These are phyloP conservation scores for Lasioglossum albipes DNA, from an alignment of 1,140 invertebrate species.

Conservation along the genomic window DNA sequence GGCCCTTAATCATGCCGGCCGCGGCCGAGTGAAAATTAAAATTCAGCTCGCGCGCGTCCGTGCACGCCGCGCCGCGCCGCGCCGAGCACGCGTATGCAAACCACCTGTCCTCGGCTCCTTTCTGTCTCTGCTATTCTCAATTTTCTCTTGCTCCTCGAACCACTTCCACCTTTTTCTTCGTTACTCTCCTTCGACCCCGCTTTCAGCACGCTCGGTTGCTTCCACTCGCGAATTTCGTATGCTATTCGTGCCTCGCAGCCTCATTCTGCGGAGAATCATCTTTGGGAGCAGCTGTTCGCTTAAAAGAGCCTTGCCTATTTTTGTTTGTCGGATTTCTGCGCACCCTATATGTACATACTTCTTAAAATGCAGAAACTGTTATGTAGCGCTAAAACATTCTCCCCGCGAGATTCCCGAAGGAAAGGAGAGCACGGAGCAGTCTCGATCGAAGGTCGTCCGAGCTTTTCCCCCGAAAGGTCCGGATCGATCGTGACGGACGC, in stretches of 20 bases:
- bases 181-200: background rate
- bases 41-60: conserved; percentile 56
- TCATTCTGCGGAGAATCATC: too few species aligned
- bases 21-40: conserved; percentile 63
- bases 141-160: background rate
- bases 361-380: too few species aligned
- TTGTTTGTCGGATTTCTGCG: too few species aligned
- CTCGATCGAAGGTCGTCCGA: background rate
- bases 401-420: too few species aligned
- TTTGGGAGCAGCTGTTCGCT: too few species aligned
- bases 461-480: background rate
- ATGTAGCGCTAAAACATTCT: too few species aligned
- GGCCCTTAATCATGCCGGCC: conserved; percentile 30
- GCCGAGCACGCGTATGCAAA: conserved; percentile 61
- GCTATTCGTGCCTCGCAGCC: too few species aligned
- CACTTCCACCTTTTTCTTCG: background rate
- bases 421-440: too few species aligned
- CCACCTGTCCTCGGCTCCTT: conserved; percentile 53
- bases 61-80: conserved; percentile 53
- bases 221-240: too few species aligned
- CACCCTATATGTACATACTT: too few species aligned
- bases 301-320: too few species aligned
- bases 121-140: conserved; percentile 12
- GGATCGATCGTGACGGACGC: conserved; percentile 14
- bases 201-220: background rate